These are phyloP conservation scores for Leistus spinibarbis DNA, from an alignment of 2,888 invertebrate genomes.

Conservation along the genomic window DNA sequence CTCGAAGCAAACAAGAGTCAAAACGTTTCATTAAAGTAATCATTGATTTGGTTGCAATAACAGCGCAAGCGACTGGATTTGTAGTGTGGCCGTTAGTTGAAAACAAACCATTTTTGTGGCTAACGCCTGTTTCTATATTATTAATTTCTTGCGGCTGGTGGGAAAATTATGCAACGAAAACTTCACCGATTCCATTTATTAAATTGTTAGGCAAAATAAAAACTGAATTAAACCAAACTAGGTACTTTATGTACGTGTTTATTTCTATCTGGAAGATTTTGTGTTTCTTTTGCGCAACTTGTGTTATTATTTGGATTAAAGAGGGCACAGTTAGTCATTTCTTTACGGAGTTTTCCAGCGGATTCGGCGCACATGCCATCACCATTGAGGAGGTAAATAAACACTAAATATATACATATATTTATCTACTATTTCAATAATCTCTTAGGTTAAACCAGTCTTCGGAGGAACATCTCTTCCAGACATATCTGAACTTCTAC, in stretches of 20 bases:
- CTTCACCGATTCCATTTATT: slow-evolving; percentile 81
- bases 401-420: not conserved
- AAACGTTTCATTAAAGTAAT: slow-evolving; percentile 78
- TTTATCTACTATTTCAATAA: too few species aligned
- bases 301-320: slow-evolving; percentile 74
- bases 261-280: slow-evolving; percentile 91
- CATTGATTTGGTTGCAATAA: slow-evolving; percentile 83
- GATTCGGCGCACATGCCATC: slow-evolving; percentile 80
- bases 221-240: slow-evolving; percentile 76
- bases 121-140: slow-evolving; percentile 83
- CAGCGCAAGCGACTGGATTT: slow-evolving; percentile 88
- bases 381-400: slow-evolving; percentile 72
- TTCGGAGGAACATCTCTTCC: slow-evolving; percentile 68
- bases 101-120: slow-evolving; percentile 73
- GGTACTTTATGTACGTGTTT: slow-evolving; percentile 90
- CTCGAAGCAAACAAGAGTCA: slow-evolving; percentile 81
- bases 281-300: slow-evolving; percentile 75
- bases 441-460: slow-evolving; percentile 64
- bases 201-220: slow-evolving; percentile 78
- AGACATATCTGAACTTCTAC: slow-evolving; percentile 76
- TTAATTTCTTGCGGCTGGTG: slow-evolving; percentile 95
- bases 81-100: slow-evolving; percentile 90
- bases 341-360: slow-evolving; percentile 74
- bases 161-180: slow-evolving; percentile 93
- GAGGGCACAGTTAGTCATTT: slow-evolving; percentile 79